These are phyloP conservation scores for Drosophila mauritiana DNA, from an alignment of 1,140 invertebrate genomes.

Conservation along the genomic window DNA sequence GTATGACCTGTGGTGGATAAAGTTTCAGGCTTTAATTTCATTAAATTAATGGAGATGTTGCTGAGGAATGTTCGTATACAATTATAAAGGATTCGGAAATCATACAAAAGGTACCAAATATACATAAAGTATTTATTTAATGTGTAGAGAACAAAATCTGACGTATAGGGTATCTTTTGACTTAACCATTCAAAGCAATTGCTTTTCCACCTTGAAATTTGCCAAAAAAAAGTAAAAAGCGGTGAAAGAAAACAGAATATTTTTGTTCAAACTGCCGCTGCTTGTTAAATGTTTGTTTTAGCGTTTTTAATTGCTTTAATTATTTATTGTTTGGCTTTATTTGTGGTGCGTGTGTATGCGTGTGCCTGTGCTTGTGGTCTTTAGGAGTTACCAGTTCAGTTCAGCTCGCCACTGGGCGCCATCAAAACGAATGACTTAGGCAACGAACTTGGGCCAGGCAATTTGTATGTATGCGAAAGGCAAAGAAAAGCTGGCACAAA, in stretches of 20 bases:
- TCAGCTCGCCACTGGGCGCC: constrained; percentile 65
- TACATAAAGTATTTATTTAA: background rate
- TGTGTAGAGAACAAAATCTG: background rate
- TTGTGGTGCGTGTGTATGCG: constrained; percentile 10
- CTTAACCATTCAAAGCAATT: background rate
- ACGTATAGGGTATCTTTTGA: constrained; percentile 14
- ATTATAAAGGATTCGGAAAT: too few species aligned
- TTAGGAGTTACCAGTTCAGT: constrained; percentile 47
- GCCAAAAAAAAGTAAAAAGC: constrained; percentile 31
- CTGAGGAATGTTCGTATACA: constrained; percentile 14
- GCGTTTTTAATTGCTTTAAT: constrained; percentile 83
- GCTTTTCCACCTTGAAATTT: constrained; percentile 27
- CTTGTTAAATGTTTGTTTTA: constrained; percentile 84
- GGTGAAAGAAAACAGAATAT: constrained; percentile 42
- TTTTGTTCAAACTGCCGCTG: constrained; percentile 65
- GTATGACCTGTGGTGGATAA: constrained; percentile 33
- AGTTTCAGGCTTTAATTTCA: constrained; percentile 20
- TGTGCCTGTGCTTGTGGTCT: constrained; percentile 12
- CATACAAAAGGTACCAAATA: too few species aligned
- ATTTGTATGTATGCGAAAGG: constrained; percentile 43
- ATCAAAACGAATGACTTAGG: constrained; percentile 73
- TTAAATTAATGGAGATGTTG: constrained; percentile 35
- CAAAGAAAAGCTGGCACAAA: constrained; percentile 41
- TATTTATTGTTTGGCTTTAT: constrained; percentile 76
- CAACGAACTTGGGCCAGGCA: constrained; percentile 65